Percentiles rank a stretch among this genome's conserved stretches.
Conservation (phyloP, 2,888 invertebrate species). For the Geotrupes spiniger region DNA sequence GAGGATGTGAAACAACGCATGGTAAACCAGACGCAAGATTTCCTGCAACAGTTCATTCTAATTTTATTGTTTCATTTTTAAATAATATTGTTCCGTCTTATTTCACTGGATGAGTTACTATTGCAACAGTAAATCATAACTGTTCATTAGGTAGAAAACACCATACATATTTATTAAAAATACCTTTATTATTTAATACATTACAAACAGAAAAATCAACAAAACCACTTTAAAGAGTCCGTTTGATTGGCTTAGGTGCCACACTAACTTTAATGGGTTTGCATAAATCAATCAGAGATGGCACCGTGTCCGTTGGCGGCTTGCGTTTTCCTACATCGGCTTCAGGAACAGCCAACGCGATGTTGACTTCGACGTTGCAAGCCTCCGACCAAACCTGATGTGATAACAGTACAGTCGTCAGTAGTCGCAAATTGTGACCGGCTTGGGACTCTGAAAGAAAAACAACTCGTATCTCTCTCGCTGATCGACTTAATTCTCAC, state of each 20-base stretch:
- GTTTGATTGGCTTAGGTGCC: slow-evolving; percentile 83
- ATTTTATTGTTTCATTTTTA: too few relatives aligned
- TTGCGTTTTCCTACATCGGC: slow-evolving; percentile 51
- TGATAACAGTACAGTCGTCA: slow-evolving; percentile 85
- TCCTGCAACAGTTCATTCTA: too few relatives aligned
- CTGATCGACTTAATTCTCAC: slow-evolving; percentile 20
- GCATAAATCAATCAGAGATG: slow-evolving; percentile 74
- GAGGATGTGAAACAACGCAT: too few relatives aligned
- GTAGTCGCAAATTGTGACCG: slow-evolving; percentile 64
- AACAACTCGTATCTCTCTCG: slow-evolving; percentile 3
- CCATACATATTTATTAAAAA: too few relatives aligned
- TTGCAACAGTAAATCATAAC: too few relatives aligned
- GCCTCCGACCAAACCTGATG: slow-evolving; percentile 93
- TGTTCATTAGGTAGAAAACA: too few relatives aligned
- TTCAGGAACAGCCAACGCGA: slow-evolving; percentile 74
- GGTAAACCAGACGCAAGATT: too few relatives aligned
- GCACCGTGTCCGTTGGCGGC: slow-evolving; percentile 49
- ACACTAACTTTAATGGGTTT: slow-evolving; percentile 84
- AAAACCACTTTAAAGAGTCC: slow-evolving; percentile 45
- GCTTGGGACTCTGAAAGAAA: slow-evolving; percentile 53
- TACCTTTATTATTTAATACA: too few relatives aligned
- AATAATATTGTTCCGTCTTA: too few relatives aligned
- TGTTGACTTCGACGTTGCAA: slow-evolving; percentile 80
- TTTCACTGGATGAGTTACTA: too few relatives aligned
- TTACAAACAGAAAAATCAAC: too few relatives aligned